phyloP scores from a whole-genome alignment of 2,113 vertebrate genomes.

The Paramisgurnus dabryanus region DNA sequence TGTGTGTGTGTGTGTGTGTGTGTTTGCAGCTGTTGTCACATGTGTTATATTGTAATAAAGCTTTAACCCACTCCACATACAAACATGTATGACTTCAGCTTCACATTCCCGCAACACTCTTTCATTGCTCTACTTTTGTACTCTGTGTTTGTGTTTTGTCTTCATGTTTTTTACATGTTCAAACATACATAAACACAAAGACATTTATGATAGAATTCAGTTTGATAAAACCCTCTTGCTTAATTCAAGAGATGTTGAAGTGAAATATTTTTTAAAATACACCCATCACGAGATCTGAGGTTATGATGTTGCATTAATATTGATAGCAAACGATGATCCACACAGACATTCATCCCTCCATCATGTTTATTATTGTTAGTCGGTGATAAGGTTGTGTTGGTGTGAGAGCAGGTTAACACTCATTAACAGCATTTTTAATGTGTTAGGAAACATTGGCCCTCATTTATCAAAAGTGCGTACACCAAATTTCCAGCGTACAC shows the following conservation, averaged over 20 bases:
- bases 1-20: background rate
- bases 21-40: slow-evolving; percentile 24
- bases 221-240: too few relatives aligned
- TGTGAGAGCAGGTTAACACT: background rate
- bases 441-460: background rate
- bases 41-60: slow-evolving; percentile 4
- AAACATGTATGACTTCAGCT: background rate
- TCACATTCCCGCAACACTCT: background rate
- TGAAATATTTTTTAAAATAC: too few relatives aligned
- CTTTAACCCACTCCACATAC: background rate
- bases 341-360: background rate
- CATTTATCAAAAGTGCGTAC: too few relatives aligned
- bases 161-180: too few relatives aligned
- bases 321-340: background rate
- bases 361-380: too few relatives aligned
- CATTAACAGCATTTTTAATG: background rate
- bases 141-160: too few relatives aligned
- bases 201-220: background rate
- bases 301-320: background rate
- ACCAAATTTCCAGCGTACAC: too few relatives aligned
- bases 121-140: background rate
- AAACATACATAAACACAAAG: too few relatives aligned
- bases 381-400: background rate
- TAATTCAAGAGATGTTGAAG: too few relatives aligned
- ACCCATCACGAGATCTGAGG: too few relatives aligned